These are phyloP conservation scores for Penelope pileata DNA, from an alignment of 2,113 vertebrate species.

Conservation along the genomic window DNA sequence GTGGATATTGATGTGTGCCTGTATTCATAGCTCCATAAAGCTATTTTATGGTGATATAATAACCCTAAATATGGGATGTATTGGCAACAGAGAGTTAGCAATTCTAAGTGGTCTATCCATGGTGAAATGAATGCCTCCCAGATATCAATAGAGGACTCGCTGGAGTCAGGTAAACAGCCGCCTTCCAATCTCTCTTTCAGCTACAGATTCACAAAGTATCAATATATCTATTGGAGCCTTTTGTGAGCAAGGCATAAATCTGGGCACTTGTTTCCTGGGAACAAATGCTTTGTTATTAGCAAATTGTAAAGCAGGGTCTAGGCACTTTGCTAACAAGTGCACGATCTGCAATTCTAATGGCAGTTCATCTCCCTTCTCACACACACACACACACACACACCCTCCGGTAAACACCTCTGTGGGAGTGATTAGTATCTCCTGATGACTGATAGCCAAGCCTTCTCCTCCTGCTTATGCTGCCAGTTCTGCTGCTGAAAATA, in stretches of 20 bases:
- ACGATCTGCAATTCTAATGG: slow-evolving; percentile 57
- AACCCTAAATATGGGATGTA: slow-evolving; percentile 50
- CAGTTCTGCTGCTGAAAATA: neutral
- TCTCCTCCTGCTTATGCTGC: neutral
- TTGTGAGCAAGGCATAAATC: slow-evolving; percentile 57
- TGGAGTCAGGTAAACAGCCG: slow-evolving; percentile 1
- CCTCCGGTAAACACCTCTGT: slow-evolving; percentile 42
- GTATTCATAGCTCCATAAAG: slow-evolving; percentile 58
- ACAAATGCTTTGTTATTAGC: slow-evolving; percentile 54
- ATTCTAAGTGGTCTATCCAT: slow-evolving; percentile 2
- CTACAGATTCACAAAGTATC: slow-evolving; percentile 42
- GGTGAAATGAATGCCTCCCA: slow-evolving; percentile 39
- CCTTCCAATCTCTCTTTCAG: slow-evolving; percentile 21
- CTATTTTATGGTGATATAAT: slow-evolving; percentile 61
- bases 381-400: neutral
- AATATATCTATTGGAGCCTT: slow-evolving; percentile 63
- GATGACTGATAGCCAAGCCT: slow-evolving; percentile 16
- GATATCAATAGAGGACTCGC: slow-evolving; percentile 54
- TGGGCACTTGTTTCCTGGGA: slow-evolving; percentile 32
- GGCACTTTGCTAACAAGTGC: slow-evolving; percentile 42
- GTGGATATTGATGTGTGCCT: slow-evolving; percentile 13
- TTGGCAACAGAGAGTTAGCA: slow-evolving; percentile 44
- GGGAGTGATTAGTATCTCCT: slow-evolving; percentile 37
- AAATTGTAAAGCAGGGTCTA: slow-evolving; percentile 15
- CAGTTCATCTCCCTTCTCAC: slow-evolving; percentile 11